Evolutionary conservation across 1,140 invertebrate genomes (phyloP).

Genomic region (Plutomurus gul): DNA sequence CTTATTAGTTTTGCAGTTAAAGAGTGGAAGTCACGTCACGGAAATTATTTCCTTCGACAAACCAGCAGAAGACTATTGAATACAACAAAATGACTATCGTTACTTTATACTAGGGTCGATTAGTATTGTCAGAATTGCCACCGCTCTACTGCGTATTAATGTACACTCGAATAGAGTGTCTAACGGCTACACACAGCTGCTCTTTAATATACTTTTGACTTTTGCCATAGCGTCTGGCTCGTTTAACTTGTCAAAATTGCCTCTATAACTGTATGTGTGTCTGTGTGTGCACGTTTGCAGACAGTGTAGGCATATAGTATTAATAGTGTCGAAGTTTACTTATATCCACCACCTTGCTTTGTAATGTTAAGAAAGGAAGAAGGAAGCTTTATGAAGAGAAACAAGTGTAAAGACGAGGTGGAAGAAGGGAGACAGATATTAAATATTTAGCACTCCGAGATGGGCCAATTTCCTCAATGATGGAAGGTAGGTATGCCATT

Average conservation of each 20-base stretch:
- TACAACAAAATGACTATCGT: no score
- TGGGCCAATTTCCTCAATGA: constrained; percentile 33
- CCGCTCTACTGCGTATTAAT: no score
- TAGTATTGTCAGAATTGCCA: no score
- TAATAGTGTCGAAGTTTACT: no score
- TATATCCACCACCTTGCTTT: no score
- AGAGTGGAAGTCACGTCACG: not conserved
- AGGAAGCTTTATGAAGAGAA: not conserved
- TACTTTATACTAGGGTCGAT: no score
- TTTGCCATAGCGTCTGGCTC: not conserved
- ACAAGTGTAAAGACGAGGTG: not conserved
- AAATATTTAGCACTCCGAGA: constrained; percentile 23
- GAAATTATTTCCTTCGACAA: not conserved
- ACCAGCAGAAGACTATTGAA: no score
- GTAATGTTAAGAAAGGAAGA: not conserved
- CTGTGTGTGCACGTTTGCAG: no score
- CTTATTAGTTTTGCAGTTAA: not conserved
- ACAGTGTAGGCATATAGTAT: no score
- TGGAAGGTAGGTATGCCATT: constrained; percentile 27
- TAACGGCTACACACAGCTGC: not conserved
- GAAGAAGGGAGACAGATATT: constrained; percentile 25
- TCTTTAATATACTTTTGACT: not conserved
- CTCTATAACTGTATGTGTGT: no score
- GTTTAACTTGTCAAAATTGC: not conserved
- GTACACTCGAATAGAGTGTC: constrained; percentile 1